Conservation (phyloP, 2,797 vertebrate genomes). For the Sebastes taczanowskii region DNA sequence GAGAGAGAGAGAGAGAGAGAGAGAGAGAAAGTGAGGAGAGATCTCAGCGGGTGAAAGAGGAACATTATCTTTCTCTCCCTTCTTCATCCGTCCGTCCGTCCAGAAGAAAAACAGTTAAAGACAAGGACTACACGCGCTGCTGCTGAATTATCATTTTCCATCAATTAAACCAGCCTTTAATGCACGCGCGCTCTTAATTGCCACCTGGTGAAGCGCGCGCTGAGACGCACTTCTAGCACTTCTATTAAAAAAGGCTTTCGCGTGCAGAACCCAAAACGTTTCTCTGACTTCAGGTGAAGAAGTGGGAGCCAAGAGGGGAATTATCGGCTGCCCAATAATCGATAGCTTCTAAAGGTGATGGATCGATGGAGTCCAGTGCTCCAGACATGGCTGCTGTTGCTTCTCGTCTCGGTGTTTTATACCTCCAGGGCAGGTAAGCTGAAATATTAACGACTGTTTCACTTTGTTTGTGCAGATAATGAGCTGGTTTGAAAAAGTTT, state of each 20-base stretch:
- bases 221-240: not conserved
- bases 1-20: not conserved
- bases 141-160: not conserved
- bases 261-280: not conserved
- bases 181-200: slow-evolving; percentile 33
- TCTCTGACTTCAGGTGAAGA: slow-evolving; percentile 40
- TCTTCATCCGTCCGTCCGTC: slow-evolving; percentile 38
- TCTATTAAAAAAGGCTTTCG: not conserved
- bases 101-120: not conserved
- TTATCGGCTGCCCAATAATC: not conserved
- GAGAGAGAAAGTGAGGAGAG: slow-evolving; percentile 37
- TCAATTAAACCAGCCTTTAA: not conserved
- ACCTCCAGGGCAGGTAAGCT: slow-evolving; percentile 69
- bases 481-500: not conserved
- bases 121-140: not conserved
- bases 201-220: slow-evolving; percentile 11
- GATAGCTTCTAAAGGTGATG: slow-evolving; percentile 36
- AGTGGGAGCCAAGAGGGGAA: slow-evolving; percentile 22
- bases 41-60: slow-evolving; percentile 47
- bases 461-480: not conserved
- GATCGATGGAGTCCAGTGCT: slow-evolving; percentile 47
- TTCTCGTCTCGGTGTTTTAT: slow-evolving; percentile 38
- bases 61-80: slow-evolving; percentile 1
- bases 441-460: not conserved
- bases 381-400: slow-evolving; percentile 44